These are phyloP conservation scores for Seladonia tumulorum DNA, from an alignment of 2,888 invertebrate genomes.

Conservation along the genomic window DNA sequence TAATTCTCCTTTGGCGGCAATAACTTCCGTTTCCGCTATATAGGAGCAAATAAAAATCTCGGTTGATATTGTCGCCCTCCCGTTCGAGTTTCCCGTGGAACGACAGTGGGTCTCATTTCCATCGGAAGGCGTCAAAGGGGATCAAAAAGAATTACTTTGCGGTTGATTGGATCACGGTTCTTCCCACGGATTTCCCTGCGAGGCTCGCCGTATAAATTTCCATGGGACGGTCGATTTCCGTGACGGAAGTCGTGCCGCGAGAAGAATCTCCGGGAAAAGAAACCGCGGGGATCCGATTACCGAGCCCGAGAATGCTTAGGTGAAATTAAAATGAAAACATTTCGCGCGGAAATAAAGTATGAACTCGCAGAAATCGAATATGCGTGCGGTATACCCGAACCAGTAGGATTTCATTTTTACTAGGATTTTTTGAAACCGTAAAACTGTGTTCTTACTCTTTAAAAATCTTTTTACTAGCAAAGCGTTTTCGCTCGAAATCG, in stretches of 20 bases:
- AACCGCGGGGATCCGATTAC: neutral
- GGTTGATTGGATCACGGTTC: conserved; percentile 56
- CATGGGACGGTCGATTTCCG: conserved; percentile 29
- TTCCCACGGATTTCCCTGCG: conserved; percentile 44
- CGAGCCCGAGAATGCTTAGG: neutral
- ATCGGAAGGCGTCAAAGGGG: conserved; percentile 65
- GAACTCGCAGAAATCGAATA: neutral
- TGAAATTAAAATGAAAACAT: neutral
- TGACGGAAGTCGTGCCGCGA: neutral
- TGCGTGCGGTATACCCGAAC: no score
- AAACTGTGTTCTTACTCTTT: neutral
- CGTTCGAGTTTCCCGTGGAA: conserved; percentile 53
- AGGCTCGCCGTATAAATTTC: conserved; percentile 51
- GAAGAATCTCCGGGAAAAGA: neutral
- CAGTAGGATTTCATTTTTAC: no score
- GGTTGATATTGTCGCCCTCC: conserved; percentile 10
- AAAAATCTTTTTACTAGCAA: neutral
- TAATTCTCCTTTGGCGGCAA: neutral
- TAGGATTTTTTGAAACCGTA: no score
- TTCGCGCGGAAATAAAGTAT: neutral
- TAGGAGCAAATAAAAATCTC: conserved; percentile 29
- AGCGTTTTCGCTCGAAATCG: neutral
- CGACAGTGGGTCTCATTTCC: conserved; percentile 60
- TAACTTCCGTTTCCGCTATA: neutral
- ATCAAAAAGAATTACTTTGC: conserved; percentile 65